Evolutionary conservation across 2,113 vertebrate species (phyloP).

Genomic region (Neodon shergylaensis): DNA sequence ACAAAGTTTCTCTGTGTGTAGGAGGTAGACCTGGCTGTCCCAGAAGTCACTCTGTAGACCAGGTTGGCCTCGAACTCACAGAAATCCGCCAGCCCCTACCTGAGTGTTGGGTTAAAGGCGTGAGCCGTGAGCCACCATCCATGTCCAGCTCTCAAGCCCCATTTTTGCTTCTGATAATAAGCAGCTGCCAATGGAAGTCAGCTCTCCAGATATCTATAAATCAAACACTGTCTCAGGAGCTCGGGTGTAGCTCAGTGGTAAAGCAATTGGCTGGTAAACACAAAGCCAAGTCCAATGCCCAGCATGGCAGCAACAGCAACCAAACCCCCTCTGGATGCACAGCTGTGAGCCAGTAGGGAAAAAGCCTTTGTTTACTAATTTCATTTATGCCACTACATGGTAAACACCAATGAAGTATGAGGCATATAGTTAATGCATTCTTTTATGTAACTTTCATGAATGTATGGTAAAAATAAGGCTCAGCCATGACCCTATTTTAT

Average conservation of each 20-base stretch:
- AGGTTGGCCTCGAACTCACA: not conserved
- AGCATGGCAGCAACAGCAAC: not conserved
- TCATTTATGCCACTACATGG: not conserved
- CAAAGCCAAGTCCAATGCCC: not conserved
- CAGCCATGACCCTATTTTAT: not conserved
- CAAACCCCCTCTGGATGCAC: not conserved
- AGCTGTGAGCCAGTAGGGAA: not conserved
- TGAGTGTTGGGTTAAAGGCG: not conserved
- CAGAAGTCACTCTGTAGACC: not conserved
- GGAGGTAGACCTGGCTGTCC: not conserved
- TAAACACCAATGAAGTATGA: constrained; percentile 14
- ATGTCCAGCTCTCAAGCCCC: not conserved
- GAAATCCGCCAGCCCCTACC: not conserved
- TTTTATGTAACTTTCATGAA: not conserved
- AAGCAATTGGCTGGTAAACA: not conserved
- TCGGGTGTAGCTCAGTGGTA: not conserved
- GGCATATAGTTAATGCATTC: not conserved
- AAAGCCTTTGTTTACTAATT: not conserved
- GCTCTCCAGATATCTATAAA: not conserved
- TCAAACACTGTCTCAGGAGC: not conserved
- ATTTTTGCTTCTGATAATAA: not conserved
- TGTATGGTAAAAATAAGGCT: not conserved
- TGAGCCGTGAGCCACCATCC: not conserved
- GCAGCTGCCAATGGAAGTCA: not conserved
- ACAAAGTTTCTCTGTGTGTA: not conserved